phyloP scores from a whole-genome alignment of 2,113 vertebrate genomes.

The Prunella fulvescens region DNA sequence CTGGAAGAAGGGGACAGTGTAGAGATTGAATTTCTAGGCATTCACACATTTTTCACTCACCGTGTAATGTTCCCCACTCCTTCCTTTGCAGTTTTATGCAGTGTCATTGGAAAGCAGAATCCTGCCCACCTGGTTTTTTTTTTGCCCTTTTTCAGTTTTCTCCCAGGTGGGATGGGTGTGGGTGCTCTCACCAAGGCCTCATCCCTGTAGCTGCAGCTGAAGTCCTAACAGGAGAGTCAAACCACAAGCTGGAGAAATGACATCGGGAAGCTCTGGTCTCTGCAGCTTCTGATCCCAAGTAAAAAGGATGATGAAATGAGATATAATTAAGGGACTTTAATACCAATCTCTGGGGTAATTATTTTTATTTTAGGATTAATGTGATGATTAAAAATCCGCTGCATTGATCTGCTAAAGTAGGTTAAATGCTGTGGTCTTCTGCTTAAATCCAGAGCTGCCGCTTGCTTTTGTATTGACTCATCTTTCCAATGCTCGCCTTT shows the following conservation, averaged over 20 bases:
- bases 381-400: slow-evolving; percentile 24
- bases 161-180: background rate
- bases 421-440: slow-evolving; percentile 50
- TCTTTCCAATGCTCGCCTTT: background rate
- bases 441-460: background rate
- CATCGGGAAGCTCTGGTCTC: background rate
- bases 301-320: slow-evolving; percentile 33
- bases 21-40: background rate
- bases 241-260: background rate
- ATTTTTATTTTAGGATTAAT: slow-evolving; percentile 65
- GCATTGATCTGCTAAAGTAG: slow-evolving; percentile 55
- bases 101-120: background rate
- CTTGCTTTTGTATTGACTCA: slow-evolving; percentile 32
- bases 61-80: background rate
- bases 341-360: slow-evolving; percentile 39
- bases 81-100: background rate
- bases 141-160: background rate
- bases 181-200: background rate
- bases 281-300: background rate
- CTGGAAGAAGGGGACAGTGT: background rate
- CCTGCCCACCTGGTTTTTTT: background rate
- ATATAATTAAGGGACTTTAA: slow-evolving; percentile 51
- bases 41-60: background rate
- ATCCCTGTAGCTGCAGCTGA: background rate
- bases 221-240: background rate